Conservation (phyloP, 1,140 invertebrate species). For the Conus ventricosus region DNA sequence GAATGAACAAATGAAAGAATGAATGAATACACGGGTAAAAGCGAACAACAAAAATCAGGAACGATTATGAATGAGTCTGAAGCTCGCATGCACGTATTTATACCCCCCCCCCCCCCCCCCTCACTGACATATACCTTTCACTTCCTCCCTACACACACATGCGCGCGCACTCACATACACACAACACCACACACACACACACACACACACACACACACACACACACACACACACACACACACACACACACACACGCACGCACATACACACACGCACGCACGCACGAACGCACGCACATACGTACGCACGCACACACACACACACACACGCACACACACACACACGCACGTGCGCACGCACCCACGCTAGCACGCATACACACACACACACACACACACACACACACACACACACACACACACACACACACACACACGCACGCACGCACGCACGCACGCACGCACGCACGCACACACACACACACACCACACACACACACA, state of each 20-base stretch:
- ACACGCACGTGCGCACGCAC: neutral
- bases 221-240: too few species aligned
- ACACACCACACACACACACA: neutral
- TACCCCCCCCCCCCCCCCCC: too few species aligned
- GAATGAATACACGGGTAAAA: neutral
- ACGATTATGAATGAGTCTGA: neutral
- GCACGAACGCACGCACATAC: too few species aligned
- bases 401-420: too few species aligned
- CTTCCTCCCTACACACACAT: too few species aligned
- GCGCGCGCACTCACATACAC: neutral
- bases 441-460: too few species aligned
- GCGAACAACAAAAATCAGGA: too few species aligned
- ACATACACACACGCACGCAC: neutral
- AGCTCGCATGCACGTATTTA: too few species aligned
- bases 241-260: neutral
- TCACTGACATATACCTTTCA: too few species aligned
- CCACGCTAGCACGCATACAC: neutral
- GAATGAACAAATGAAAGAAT: neutral
- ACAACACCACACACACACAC: too few species aligned
- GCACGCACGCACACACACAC: neutral
- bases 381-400: too few species aligned
- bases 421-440: too few species aligned
- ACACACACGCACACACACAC: constrained; percentile 1
- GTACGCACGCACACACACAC: neutral
- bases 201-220: constrained; percentile 8